Evolutionary conservation across 2,113 vertebrate genomes (phyloP).

Genomic region (Synchiropus splendidus): DNA sequence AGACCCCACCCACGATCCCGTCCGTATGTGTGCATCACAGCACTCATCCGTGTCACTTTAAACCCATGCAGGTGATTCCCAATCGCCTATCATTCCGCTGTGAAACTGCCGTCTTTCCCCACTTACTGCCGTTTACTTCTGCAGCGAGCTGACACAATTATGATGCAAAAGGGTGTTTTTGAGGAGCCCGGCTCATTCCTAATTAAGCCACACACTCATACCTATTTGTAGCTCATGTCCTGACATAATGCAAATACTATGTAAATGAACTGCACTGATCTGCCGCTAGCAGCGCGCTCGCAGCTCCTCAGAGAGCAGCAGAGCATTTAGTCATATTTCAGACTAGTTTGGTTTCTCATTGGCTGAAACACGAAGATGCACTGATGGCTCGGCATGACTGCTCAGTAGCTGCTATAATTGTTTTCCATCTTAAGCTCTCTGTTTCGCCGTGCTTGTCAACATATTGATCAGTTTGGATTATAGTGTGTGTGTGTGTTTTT

Average conservation of each 20-base stretch:
- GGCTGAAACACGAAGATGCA: conserved; percentile 34
- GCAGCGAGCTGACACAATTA: conserved; percentile 61
- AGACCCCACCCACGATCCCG: no score
- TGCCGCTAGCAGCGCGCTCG: conserved; percentile 56
- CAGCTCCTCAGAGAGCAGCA: conserved; percentile 53
- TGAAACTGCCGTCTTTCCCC: conserved; percentile 45
- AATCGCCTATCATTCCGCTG: conserved; percentile 42
- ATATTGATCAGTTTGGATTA: conserved; percentile 30
- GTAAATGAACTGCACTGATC: conserved; percentile 70
- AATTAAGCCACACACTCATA: conserved; percentile 72
- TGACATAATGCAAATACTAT: conserved; percentile 73
- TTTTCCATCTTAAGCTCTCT: conserved; percentile 18
- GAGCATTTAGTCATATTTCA: conserved; percentile 60
- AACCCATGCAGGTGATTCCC: conserved; percentile 53
- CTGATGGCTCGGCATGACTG: conserved; percentile 15
- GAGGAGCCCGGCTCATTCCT: conserved; percentile 66
- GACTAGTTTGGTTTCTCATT: conserved; percentile 49
- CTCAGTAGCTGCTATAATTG: conserved; percentile 31
- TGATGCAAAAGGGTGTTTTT: conserved; percentile 67
- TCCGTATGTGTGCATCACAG: conserved; percentile 2
- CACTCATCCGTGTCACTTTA: conserved; percentile 12
- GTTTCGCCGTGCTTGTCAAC: conserved; percentile 19
- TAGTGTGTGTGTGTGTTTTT: conserved; percentile 12
- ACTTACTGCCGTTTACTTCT: conserved; percentile 40
- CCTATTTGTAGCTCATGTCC: conserved; percentile 73